phyloP scores from a whole-genome alignment of 2,797 vertebrate genomes.

The Takifugu rubripes region DNA sequence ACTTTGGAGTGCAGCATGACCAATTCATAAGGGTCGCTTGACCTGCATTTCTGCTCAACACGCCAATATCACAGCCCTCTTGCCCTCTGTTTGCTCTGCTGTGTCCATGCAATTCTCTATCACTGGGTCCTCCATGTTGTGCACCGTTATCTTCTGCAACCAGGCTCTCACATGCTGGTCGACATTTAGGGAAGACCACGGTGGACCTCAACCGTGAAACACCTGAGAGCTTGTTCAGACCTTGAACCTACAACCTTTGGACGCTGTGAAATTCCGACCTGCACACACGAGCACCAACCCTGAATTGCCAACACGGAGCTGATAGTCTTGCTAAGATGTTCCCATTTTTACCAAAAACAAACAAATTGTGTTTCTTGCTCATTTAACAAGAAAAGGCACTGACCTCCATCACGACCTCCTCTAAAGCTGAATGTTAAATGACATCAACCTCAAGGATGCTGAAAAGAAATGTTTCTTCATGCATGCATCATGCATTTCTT shows the following conservation, averaged over 20 bases:
- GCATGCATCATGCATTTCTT: not conserved
- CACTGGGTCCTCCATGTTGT: slow-evolving; percentile 37
- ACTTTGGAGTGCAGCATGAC: no score
- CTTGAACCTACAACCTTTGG: slow-evolving; percentile 5
- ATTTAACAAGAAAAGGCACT: slow-evolving; percentile 21
- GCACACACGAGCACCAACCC: not conserved
- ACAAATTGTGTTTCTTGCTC: slow-evolving; percentile 13
- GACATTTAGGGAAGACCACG: slow-evolving; percentile 28
- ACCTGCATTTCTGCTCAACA: not conserved
- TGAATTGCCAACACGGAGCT: no score
- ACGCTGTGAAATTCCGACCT: slow-evolving; percentile 1
- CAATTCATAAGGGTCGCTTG: no score
- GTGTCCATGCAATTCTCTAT: slow-evolving; percentile 44
- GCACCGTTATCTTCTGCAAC: slow-evolving; percentile 46
- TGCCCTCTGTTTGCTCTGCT: slow-evolving; percentile 42
- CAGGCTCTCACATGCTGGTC: slow-evolving; percentile 34
- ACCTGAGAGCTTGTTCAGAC: slow-evolving; percentile 24
- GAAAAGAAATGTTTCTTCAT: slow-evolving; percentile 21
- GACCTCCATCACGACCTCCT: slow-evolving; percentile 29
- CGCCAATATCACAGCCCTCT: not conserved
- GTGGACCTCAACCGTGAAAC: slow-evolving; percentile 36
- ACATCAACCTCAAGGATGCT: slow-evolving; percentile 24
- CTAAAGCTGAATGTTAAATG: slow-evolving; percentile 16
- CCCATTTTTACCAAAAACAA: slow-evolving; percentile 10
- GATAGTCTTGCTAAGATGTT: not conserved